A percentile compares a stretch with the other conserved stretches of the same genome.
Conservation (phyloP, 2,797 vertebrate species). For the Ceyx erithaca region DNA sequence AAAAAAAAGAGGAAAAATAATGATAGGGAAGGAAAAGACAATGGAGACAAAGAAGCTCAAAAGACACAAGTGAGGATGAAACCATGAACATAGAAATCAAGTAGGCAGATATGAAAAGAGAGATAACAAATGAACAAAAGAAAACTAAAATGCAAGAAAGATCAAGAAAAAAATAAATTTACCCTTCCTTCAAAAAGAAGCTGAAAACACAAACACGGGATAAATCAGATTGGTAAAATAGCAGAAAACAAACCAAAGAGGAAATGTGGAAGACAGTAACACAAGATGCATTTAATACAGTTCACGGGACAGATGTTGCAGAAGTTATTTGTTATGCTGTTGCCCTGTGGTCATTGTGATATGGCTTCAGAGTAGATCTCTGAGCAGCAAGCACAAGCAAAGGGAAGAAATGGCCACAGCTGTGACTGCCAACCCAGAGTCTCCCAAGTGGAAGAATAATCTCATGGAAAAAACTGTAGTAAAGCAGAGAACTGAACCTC, state of each 20-base stretch:
- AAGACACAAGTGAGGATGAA: neutral
- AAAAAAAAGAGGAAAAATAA: fast-evolving
- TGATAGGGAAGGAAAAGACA: neutral
- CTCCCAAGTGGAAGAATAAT: neutral
- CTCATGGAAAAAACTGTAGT: neutral
- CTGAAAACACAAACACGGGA: neutral
- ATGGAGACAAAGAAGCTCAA: neutral
- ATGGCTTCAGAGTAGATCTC: neutral
- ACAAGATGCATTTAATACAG: neutral
- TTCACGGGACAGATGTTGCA: neutral
- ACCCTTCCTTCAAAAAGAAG: neutral
- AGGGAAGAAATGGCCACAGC: neutral
- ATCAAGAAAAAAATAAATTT: neutral
- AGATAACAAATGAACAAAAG: neutral
- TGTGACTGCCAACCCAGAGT: neutral
- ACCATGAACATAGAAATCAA: neutral
- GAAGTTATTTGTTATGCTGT: neutral
- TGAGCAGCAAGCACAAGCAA: neutral
- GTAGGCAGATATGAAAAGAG: neutral
- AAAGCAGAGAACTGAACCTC: neutral
- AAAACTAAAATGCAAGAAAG: neutral
- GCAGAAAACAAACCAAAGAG: neutral
- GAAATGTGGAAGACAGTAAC: neutral
- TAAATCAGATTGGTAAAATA: neutral
- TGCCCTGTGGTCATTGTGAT: neutral